Evolutionary conservation across 1,140 invertebrate species (phyloP), one percentile per base, ranked within the genome.

Genomic region (Bombyx mandarina): DNA sequence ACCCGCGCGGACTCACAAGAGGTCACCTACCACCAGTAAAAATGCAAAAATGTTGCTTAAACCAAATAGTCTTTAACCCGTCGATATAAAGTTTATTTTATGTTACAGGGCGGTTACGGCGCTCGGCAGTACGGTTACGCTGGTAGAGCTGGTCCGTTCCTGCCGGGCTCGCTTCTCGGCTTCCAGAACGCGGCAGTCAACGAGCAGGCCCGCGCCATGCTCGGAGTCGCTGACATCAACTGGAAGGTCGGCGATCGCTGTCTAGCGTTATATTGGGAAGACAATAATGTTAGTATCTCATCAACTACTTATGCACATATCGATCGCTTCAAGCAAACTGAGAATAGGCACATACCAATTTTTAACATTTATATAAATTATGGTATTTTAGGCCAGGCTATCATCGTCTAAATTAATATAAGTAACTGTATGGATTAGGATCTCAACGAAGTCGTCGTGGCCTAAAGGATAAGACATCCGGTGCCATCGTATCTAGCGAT

Each of bases 211-310:
- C 86, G 90, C 65, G 90, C 89, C 22, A 86, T 89, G 86, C 75
- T 88, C 5, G 88, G 83, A 10, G 80, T 77, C 4, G 75, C 75
- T 1, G 82, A 86, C 22, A 75, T 91, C 85, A 83, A 88, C 58
- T 96, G 93, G 93, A 92, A 92, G 71, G 82, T 92, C 53, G 95
- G 95, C 22, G 94, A 96, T 75, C 90, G 92, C 50, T 96, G 95
- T 82, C 89, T 96, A 79, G 95, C 96, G 6, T 94, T 95, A 74
- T 97, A 97, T 83, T 97, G 96, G 95, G 95, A 97, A 87, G 96
- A 97, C 88, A 93, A 94, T 71, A 92, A 92, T 88, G 95, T 96
- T 81, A 88, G 88, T 88, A 61, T 2, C 9, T 57, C 2, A 35
- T 35, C 26, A 35, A 35, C 26, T 35, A 35, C 26, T 35, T 35